Conservation (phyloP, 2,113 vertebrate genomes). For the Trematocara unimaculatum region DNA sequence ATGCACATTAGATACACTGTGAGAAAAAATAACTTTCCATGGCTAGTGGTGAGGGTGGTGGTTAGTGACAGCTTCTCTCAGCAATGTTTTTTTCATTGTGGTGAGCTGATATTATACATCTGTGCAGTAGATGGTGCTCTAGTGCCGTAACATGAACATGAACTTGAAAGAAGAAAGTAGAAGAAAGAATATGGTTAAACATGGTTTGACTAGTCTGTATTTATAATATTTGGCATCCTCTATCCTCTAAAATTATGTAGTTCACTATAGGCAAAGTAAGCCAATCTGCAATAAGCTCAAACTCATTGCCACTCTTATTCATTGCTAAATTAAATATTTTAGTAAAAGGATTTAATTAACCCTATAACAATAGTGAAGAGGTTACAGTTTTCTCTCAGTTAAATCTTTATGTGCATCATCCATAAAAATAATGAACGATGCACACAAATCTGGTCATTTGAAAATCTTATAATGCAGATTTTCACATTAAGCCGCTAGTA, state of each 20-base stretch:
- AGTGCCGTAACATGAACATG: not conserved
- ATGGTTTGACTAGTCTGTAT: not conserved
- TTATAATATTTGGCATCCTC: not conserved
- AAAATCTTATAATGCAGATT: not conserved
- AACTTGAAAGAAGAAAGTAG: not conserved
- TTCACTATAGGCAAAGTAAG: not conserved
- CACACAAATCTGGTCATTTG: not conserved
- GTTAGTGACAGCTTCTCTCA: not conserved
- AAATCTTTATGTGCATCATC: not conserved
- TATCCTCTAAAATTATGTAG: not conserved
- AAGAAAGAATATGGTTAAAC: not conserved
- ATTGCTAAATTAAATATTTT: not conserved
- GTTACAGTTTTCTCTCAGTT: not conserved
- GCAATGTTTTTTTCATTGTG: not conserved
- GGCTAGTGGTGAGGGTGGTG: not conserved
- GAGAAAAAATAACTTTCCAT: not conserved
- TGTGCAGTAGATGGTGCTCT: slow-evolving; percentile 26
- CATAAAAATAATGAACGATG: not conserved
- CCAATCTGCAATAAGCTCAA: not conserved
- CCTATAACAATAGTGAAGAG: not conserved
- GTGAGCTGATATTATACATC: not conserved
- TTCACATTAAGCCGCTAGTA: not conserved
- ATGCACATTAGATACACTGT: not conserved
- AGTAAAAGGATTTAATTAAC: not conserved
- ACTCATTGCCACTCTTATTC: not conserved